These are phyloP conservation scores for Haliclona indistincta DNA, from an alignment of 37 sponge, comb jelly and placozoan species.

Conservation along the genomic window DNA sequence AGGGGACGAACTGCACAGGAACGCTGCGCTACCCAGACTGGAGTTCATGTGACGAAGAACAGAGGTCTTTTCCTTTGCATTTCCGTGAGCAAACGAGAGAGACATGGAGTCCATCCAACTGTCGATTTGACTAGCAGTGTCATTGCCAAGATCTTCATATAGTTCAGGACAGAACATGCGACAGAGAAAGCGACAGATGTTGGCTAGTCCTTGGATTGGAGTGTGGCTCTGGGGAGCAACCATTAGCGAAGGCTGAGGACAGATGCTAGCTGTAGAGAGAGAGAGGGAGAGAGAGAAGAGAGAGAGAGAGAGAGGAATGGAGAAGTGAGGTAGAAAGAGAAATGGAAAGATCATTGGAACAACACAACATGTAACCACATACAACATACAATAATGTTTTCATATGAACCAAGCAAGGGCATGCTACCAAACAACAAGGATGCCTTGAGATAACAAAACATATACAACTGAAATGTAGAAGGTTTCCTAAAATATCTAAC, in stretches of 20 bases:
- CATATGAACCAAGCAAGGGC: too few species aligned
- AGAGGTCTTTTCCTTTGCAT: constrained; percentile 55
- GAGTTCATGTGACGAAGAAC: constrained; percentile 62
- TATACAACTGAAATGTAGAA: too few species aligned
- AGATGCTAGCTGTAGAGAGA: constrained; percentile 26
- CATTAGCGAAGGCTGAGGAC: constrained; percentile 49
- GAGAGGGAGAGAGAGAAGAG: constrained; percentile 6
- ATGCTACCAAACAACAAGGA: too few species aligned
- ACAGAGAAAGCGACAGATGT: constrained; percentile 68
- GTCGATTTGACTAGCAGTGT: constrained; percentile 47
- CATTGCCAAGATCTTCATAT: constrained; percentile 41
- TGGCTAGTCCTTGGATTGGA: constrained; percentile 69
- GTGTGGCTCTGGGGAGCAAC: constrained; percentile 70
- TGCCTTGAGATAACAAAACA: too few species aligned
- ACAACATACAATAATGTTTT: too few species aligned
- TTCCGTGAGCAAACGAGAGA: constrained; percentile 26
- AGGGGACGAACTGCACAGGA: constrained; percentile 40
- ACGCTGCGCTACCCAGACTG: constrained; percentile 44
- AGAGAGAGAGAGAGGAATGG: constrained; percentile 9
- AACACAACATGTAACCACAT: too few species aligned
- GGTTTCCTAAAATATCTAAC: too few species aligned
- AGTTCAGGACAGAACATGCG: constrained; percentile 62
- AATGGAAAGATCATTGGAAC: not conserved
- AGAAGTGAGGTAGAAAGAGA: not conserved
- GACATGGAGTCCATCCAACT: constrained; percentile 66